Evolutionary conservation across 1,140 invertebrate genomes (phyloP).

Genomic region (Mizuhopecten yessoensis): DNA sequence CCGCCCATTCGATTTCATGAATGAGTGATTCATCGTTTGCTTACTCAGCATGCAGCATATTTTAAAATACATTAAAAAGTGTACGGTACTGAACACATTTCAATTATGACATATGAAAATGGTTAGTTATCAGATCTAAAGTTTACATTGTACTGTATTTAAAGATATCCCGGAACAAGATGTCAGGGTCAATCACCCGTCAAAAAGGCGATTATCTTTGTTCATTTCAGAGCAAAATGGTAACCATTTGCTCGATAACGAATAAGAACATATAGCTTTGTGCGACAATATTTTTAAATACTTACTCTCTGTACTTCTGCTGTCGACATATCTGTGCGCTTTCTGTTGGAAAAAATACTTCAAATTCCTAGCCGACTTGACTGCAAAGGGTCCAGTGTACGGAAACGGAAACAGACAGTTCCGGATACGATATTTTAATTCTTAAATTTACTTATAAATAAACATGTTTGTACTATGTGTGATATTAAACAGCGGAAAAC

Average conservation of each 20-base stretch:
- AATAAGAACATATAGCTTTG: background rate
- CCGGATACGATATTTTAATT: background rate
- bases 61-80: background rate
- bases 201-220: background rate
- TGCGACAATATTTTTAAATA: background rate
- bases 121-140: background rate
- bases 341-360: slow-evolving; percentile 50
- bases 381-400: background rate
- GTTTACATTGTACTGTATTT: background rate
- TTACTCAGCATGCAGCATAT: background rate
- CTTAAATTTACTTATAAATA: background rate
- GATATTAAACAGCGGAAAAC: background rate
- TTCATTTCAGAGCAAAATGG: background rate
- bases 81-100: background rate
- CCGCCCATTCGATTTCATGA: background rate
- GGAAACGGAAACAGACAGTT: background rate
- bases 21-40: background rate
- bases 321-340: slow-evolving; percentile 67
- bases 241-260: background rate
- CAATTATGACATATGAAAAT: background rate
- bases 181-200: background rate
- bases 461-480: too few relatives aligned
- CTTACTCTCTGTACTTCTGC: slow-evolving; percentile 72
- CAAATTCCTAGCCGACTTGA: slow-evolving; percentile 52
- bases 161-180: background rate